Evolutionary conservation across 1,140 invertebrate genomes (phyloP).

Genomic region (Cyrtorhinus lividipennis): DNA sequence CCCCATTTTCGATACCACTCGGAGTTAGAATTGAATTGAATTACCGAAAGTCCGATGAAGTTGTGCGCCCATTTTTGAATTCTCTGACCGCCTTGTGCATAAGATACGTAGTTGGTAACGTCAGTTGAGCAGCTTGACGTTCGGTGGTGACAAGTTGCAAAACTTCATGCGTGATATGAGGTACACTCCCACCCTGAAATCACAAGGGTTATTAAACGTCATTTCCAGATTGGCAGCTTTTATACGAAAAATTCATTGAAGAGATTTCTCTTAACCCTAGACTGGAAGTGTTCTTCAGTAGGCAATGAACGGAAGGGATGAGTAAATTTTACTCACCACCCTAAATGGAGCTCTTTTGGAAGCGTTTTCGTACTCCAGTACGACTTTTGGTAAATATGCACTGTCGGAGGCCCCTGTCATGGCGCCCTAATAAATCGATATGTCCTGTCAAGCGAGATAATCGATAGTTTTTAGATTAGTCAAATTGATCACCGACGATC

Average conservation of each 20-base stretch:
- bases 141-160: conserved; percentile 38
- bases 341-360: too few species aligned
- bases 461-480: too few species aligned
- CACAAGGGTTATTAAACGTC: background rate
- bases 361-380: too few species aligned
- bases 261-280: background rate
- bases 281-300: too few species aligned
- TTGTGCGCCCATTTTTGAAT: conserved; percentile 35
- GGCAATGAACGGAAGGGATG: too few species aligned
- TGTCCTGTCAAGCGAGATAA: too few species aligned
- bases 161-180: conserved; percentile 47
- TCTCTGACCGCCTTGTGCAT: conserved; percentile 38
- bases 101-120: conserved; percentile 37
- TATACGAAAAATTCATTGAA: background rate
- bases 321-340: too few species aligned
- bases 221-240: background rate
- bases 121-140: conserved; percentile 39
- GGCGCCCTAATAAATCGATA: too few species aligned
- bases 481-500: too few species aligned
- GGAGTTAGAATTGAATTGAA: too few species aligned
- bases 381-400: background rate
- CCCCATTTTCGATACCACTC: too few species aligned
- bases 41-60: conserved; percentile 41
- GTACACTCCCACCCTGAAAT: conserved; percentile 42
- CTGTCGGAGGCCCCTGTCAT: background rate